A percentile compares a stretch with the other conserved stretches of the same genome.
Conservation (phyloP, 2,888 invertebrate genomes). For the Carpatolechia fugitivella region DNA sequence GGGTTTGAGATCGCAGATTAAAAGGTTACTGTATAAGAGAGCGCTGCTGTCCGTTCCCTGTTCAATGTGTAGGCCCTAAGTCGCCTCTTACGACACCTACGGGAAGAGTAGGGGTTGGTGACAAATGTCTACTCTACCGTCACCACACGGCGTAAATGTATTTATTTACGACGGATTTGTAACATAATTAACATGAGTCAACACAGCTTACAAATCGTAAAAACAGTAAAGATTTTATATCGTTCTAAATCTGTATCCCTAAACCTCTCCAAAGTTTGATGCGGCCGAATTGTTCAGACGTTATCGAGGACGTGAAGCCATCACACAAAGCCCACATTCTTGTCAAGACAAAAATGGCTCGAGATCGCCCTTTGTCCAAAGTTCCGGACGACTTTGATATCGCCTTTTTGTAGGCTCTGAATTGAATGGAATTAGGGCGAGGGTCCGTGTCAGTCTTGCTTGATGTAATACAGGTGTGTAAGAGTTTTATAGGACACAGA, state of each 20-base stretch:
- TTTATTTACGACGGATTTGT: not conserved
- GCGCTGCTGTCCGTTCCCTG: too few species aligned
- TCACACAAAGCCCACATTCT: not conserved
- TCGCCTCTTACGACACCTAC: too few species aligned
- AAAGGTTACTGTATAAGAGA: too few species aligned
- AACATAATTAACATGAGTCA: not conserved
- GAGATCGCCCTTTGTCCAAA: not conserved
- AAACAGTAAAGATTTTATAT: too few species aligned
- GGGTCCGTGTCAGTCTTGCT: too few species aligned
- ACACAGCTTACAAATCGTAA: not conserved
- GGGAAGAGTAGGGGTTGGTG: too few species aligned
- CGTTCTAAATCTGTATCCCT: not conserved
- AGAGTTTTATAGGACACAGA: too few species aligned
- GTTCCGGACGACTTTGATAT: not conserved
- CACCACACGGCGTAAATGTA: not conserved
- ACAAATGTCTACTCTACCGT: too few species aligned
- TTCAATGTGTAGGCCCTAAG: too few species aligned
- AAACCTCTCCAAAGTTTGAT: constrained; percentile 6
- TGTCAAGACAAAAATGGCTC: not conserved
- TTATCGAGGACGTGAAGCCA: constrained; percentile 13
- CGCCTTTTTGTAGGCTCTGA: not conserved
- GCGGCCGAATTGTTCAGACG: constrained; percentile 15
- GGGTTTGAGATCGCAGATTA: too few species aligned
- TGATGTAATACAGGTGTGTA: too few species aligned
- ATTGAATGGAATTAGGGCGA: too few species aligned